phyloP scores from a whole-genome alignment of 53 echinoderm and acorn worm genomes.

The Glandiceps talaboti region DNA sequence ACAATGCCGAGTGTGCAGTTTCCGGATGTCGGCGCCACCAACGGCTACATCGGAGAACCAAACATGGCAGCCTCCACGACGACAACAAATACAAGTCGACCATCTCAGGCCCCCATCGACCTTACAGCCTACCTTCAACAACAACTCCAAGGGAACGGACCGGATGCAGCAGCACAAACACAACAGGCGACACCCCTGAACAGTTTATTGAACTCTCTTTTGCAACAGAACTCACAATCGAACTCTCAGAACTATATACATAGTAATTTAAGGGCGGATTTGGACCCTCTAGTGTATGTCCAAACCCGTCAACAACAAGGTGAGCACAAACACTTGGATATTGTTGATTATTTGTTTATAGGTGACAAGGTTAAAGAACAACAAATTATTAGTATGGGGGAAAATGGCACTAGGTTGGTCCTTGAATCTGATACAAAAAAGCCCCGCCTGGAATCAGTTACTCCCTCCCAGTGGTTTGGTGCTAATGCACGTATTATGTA shows the following conservation, averaged over 20 bases:
- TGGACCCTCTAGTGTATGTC: not conserved
- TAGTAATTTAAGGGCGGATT: not conserved
- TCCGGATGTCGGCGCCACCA: not conserved
- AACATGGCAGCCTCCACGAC: not conserved
- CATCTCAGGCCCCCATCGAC: not conserved
- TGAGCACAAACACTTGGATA: not conserved
- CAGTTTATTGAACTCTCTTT: not conserved
- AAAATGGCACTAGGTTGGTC: not conserved
- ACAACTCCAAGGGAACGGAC: not conserved
- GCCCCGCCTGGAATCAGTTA: not conserved
- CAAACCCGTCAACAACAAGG: not conserved
- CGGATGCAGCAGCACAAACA: not conserved
- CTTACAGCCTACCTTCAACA: not conserved
- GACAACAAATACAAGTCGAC: not conserved
- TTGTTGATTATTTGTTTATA: not conserved
- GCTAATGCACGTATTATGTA: not conserved
- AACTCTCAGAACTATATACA: not conserved
- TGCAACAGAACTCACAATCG: not conserved
- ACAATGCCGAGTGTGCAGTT: not conserved
- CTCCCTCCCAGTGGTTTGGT: not conserved
- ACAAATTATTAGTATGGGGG: not conserved
- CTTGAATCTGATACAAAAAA: not conserved
- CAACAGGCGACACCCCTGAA: not conserved
- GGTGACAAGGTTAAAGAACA: not conserved
- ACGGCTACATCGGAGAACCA: not conserved